phyloP scores from a whole-genome alignment of 2,888 invertebrate genomes.

The Baronia brevicornis region DNA sequence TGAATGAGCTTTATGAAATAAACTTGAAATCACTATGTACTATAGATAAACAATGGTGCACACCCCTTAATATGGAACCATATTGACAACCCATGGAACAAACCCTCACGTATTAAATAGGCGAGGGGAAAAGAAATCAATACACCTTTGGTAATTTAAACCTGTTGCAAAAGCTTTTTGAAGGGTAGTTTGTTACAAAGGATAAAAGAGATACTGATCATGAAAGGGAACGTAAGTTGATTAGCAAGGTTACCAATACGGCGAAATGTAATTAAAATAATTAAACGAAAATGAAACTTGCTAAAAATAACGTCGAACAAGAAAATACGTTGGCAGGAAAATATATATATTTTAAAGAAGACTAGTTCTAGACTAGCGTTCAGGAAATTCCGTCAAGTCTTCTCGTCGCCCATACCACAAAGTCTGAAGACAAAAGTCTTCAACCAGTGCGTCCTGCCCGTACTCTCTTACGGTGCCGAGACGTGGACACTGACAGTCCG shows the following conservation, averaged over 20 bases:
- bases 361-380: too few species aligned
- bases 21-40: constrained; percentile 16
- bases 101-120: constrained; percentile 31
- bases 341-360: too few species aligned
- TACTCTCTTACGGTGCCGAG: too few species aligned
- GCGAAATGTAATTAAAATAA: constrained; percentile 2
- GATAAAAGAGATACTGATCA: constrained; percentile 4
- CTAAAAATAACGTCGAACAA: too few species aligned
- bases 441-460: too few species aligned
- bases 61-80: constrained; percentile 28
- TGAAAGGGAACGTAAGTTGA: constrained; percentile 12
- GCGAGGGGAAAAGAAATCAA: constrained; percentile 53
- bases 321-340: too few species aligned
- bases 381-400: too few species aligned
- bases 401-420: too few species aligned
- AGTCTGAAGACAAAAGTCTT: too few species aligned
- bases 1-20: constrained; percentile 18
- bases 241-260: neutral
- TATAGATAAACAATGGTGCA: constrained; percentile 18
- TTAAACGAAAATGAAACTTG: too few species aligned
- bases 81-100: constrained; percentile 36
- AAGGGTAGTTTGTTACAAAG: constrained; percentile 5
- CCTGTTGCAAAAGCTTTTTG: constrained; percentile 36
- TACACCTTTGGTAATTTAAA: constrained; percentile 62
- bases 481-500: too few species aligned